Evolutionary conservation across 2,888 invertebrate genomes (phyloP).

Genomic region (Apeira syringaria): DNA sequence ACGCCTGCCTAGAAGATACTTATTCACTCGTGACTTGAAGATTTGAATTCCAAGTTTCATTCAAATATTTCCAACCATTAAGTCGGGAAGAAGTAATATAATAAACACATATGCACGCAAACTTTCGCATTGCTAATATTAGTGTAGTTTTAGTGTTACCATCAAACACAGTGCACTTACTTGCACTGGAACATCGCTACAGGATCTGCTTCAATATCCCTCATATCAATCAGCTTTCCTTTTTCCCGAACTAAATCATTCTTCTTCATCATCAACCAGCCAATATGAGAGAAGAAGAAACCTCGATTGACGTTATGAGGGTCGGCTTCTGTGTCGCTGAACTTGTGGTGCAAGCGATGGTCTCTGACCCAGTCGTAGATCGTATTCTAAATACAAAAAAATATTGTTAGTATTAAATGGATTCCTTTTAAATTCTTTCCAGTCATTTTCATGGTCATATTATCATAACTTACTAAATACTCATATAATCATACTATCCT

Average conservation of each 20-base stretch:
- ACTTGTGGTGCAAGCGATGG: conserved; percentile 91
- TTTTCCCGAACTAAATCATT: conserved; percentile 90
- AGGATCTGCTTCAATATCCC: conserved; percentile 89
- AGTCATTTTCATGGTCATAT: no score
- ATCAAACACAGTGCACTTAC: no score
- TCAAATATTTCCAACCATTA: no score
- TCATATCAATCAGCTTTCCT: conserved; percentile 90
- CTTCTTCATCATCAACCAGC: conserved; percentile 93
- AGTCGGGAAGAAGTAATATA: no score
- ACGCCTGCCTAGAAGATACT: no score
- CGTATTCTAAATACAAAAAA: conserved; percentile 53
- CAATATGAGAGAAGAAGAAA: conserved; percentile 95
- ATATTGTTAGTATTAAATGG: background rate
- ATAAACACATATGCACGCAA: no score
- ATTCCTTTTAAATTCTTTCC: no score
- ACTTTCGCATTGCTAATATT: no score
- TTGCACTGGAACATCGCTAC: background rate
- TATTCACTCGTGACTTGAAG: no score
- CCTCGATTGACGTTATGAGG: conserved; percentile 93
- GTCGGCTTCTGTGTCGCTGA: conserved; percentile 92
- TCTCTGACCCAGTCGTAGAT: conserved; percentile 84
- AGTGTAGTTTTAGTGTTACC: no score
- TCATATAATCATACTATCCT: no score
- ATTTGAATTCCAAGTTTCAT: no score
- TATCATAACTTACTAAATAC: conserved; percentile 20